phyloP scores from a whole-genome alignment of 1,140 invertebrate genomes.

The Acromyrmex charruanus region DNA sequence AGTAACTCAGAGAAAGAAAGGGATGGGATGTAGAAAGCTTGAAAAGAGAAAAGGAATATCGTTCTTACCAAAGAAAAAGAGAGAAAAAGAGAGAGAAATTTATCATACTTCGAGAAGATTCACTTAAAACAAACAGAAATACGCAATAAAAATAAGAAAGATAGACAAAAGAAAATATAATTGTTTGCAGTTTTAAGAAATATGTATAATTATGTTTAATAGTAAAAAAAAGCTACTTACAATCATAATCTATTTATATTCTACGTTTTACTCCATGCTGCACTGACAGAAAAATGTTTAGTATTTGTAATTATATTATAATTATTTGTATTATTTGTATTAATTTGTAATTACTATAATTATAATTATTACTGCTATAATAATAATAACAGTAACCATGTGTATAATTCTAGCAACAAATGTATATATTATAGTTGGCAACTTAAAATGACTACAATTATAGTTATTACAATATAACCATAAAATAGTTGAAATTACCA shows the following conservation, averaged over 20 bases:
- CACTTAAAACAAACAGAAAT: background rate
- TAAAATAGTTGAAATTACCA: too few species aligned
- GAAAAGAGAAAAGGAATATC: conserved; percentile 45
- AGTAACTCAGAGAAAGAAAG: conserved; percentile 73
- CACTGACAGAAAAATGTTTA: too few species aligned
- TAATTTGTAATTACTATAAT: too few species aligned
- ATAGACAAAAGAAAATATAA: background rate
- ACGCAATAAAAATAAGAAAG: background rate
- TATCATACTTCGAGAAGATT: conserved; percentile 18
- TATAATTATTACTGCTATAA: too few species aligned
- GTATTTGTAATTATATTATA: too few species aligned
- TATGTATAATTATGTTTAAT: background rate
- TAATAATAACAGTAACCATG: too few species aligned
- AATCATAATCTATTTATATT: background rate
- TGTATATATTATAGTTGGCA: too few species aligned
- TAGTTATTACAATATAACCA: too few species aligned
- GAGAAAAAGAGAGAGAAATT: conserved; percentile 34
- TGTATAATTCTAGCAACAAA: too few species aligned
- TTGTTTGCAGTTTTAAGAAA: background rate
- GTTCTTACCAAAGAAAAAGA: background rate
- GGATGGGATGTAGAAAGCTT: conserved; percentile 22
- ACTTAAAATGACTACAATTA: too few species aligned
- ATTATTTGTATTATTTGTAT: too few species aligned
- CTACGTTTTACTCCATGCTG: background rate
- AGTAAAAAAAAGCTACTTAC: background rate